Conservation (phyloP, 2,113 vertebrate genomes). For the Cricetomys ansorgei region DNA sequence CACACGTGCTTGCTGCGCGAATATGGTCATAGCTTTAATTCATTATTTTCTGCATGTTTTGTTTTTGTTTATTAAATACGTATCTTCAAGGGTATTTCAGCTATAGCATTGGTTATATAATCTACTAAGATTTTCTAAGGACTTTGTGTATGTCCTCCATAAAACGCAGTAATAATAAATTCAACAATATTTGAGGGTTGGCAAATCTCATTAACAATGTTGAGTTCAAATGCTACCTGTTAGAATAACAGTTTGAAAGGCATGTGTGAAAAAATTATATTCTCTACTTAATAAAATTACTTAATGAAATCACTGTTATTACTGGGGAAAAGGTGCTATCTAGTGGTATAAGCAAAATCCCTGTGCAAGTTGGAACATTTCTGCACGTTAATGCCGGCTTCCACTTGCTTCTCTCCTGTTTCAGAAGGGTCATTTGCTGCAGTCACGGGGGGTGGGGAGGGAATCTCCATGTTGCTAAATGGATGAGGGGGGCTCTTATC, state of each 20-base stretch:
- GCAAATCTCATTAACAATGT: slow-evolving; percentile 50
- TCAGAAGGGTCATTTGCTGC: slow-evolving; percentile 30
- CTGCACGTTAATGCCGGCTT: slow-evolving; percentile 47
- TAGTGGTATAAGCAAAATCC: slow-evolving; percentile 69
- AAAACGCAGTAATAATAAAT: slow-evolving; percentile 40
- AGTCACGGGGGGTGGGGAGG: neutral
- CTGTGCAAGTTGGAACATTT: slow-evolving; percentile 38
- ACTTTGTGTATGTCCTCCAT: slow-evolving; percentile 6
- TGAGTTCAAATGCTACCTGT: slow-evolving; percentile 44
- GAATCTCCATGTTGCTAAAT: slow-evolving; percentile 9
- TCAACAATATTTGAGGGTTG: slow-evolving; percentile 53
- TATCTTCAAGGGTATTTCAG: slow-evolving; percentile 44
- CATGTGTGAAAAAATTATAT: slow-evolving; percentile 52
- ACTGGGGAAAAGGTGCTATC: slow-evolving; percentile 69
- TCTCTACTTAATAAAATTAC: slow-evolving; percentile 59
- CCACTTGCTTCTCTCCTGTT: slow-evolving; percentile 55
- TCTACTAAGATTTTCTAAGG: slow-evolving; percentile 24
- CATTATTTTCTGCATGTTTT: slow-evolving; percentile 47
- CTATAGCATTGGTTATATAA: slow-evolving; percentile 4
- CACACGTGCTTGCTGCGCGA: neutral
- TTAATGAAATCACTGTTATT: slow-evolving; percentile 66
- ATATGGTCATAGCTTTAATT: neutral
- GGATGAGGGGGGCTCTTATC: neutral
- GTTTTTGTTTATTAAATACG: slow-evolving; percentile 36
- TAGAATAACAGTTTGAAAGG: slow-evolving; percentile 56